Percentiles rank a stretch among this genome's conserved stretches.
These are phyloP conservation scores for Argyresthia albistria DNA, from an alignment of 2,888 invertebrate species.

Conservation along the genomic window DNA sequence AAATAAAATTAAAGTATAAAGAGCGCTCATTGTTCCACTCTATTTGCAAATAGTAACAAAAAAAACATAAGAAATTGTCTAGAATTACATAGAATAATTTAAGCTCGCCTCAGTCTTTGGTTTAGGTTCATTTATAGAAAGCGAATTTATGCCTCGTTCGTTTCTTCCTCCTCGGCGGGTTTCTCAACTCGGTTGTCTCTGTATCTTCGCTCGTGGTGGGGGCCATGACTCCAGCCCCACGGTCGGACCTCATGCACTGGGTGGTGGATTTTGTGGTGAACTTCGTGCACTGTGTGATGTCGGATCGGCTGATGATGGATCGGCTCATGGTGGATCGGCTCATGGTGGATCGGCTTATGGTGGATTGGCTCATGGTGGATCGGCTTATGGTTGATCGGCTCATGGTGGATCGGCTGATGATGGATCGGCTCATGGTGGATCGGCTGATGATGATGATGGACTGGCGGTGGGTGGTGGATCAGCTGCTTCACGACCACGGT, in stretches of 20 bases:
- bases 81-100: too few species aligned
- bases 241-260: background rate
- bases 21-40: background rate
- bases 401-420: background rate
- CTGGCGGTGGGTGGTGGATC: conserved; percentile 6
- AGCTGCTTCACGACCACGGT: conserved; percentile 4
- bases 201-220: background rate
- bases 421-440: background rate
- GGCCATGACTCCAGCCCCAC: background rate
- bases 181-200: background rate
- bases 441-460: background rate
- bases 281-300: background rate
- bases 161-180: background rate
- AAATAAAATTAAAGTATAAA: background rate
- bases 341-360: background rate
- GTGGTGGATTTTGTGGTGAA: background rate
- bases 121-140: background rate
- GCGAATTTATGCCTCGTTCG: background rate
- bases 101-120: background rate
- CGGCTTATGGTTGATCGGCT: background rate
- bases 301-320: background rate
- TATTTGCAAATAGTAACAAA: background rate
- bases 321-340: background rate
- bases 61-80: background rate
- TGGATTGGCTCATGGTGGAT: background rate